phyloP scores from a whole-genome alignment of 2,888 invertebrate genomes.

The Eristalis pertinax region DNA sequence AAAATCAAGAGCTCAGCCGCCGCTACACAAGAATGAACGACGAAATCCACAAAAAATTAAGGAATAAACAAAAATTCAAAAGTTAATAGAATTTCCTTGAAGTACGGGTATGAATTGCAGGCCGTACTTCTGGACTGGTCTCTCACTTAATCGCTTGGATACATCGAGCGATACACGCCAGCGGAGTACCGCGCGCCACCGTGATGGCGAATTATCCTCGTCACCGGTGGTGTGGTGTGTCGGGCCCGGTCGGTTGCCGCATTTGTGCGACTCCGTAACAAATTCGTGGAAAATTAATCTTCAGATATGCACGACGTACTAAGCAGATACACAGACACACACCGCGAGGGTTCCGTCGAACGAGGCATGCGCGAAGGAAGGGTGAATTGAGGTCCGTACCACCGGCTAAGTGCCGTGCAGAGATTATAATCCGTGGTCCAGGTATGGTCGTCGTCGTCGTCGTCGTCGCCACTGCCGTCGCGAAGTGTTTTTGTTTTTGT shows the following conservation, averaged over 20 bases:
- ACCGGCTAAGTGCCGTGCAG: conserved; percentile 64
- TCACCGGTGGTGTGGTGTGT: conserved; percentile 32
- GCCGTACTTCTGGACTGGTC: conserved; percentile 23
- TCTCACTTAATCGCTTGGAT: conserved; percentile 40
- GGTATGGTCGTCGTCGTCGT: conserved; percentile 25
- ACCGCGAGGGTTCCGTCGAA: conserved; percentile 1
- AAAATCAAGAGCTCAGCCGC: background rate
- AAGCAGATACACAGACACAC: conserved; percentile 6
- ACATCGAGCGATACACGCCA: conserved; percentile 7
- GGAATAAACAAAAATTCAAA: conserved; percentile 5
- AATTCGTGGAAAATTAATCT: conserved; percentile 75
- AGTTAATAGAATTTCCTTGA: conserved; percentile 65
- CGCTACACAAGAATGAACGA: background rate
- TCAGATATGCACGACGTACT: conserved; percentile 66
- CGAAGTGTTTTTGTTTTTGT: background rate
- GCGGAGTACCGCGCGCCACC: conserved; percentile 9
- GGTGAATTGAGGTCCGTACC: conserved; percentile 66
- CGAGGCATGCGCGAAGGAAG: conserved; percentile 7
- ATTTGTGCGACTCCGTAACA: conserved; percentile 71
- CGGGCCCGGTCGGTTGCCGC: conserved; percentile 40
- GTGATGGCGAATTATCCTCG: conserved; percentile 63
- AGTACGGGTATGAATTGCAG: conserved; percentile 62
- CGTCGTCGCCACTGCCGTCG: background rate
- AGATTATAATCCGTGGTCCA: conserved; percentile 69
- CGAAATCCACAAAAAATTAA: background rate